These are phyloP conservation scores for Anguilla pacifica DNA, from an alignment of 2,797 vertebrate genomes.

Conservation along the genomic window DNA sequence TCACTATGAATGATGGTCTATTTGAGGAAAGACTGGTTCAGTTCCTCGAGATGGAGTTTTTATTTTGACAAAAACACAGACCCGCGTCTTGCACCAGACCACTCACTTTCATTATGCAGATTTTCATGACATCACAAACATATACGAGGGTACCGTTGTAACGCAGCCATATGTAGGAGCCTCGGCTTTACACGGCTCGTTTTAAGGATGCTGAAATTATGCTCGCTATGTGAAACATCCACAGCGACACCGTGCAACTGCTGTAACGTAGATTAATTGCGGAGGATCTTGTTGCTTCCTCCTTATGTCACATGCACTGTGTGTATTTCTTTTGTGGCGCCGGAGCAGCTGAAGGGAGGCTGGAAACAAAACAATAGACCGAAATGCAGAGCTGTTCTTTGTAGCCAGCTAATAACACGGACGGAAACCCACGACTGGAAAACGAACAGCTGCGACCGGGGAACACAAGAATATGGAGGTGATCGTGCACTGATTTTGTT, in stretches of 20 bases:
- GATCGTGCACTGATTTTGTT: slow-evolving; percentile 44
- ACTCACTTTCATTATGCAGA: slow-evolving; percentile 44
- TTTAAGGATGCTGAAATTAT: slow-evolving; percentile 35
- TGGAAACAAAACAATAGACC: slow-evolving; percentile 59
- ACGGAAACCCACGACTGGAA: slow-evolving; percentile 38
- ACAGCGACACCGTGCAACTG: background rate
- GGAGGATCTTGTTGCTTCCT: slow-evolving; percentile 11
- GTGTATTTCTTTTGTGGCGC: slow-evolving; percentile 43
- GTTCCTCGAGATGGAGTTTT: slow-evolving; percentile 22
- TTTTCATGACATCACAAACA: slow-evolving; percentile 55
- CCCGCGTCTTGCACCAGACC: slow-evolving; percentile 29
- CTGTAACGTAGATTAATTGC: background rate
- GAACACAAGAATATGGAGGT: slow-evolving; percentile 49
- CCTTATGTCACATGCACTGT: slow-evolving; percentile 39
- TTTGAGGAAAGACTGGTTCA: slow-evolving; percentile 22
- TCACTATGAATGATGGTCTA: slow-evolving; percentile 18
- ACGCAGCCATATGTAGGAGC: slow-evolving; percentile 37
- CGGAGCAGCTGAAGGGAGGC: slow-evolving; percentile 48
- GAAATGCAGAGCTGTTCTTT: slow-evolving; percentile 49
- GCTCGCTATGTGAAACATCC: slow-evolving; percentile 11
- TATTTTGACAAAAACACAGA: slow-evolving; percentile 21
- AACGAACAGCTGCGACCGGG: slow-evolving; percentile 37
- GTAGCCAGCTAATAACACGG: slow-evolving; percentile 38
- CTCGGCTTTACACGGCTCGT: slow-evolving; percentile 27
- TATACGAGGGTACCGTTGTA: slow-evolving; percentile 40